A percentile compares a stretch with the other conserved stretches of the same genome.
These are phyloP conservation scores for Scopus umbretta DNA, from an alignment of 2,113 vertebrate genomes.

Conservation along the genomic window DNA sequence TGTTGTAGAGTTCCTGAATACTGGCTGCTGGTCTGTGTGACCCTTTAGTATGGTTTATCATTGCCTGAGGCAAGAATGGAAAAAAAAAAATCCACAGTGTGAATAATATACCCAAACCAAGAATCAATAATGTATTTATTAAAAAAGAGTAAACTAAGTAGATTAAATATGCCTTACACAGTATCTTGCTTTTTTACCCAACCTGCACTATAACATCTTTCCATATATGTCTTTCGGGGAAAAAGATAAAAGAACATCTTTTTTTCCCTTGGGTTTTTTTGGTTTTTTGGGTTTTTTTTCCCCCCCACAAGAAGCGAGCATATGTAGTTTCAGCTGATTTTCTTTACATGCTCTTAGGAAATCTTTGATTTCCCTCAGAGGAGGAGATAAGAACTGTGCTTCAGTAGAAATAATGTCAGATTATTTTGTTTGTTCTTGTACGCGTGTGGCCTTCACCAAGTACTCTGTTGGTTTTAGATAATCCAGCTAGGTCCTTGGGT, in stretches of 20 bases:
- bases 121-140: slow-evolving; percentile 37
- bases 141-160: neutral
- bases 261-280: neutral
- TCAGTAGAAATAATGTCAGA: neutral
- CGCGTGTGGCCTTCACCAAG: neutral
- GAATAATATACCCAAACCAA: slow-evolving; percentile 6
- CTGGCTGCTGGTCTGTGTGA: neutral
- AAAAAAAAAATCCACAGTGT: neutral
- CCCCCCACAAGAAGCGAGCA: neutral
- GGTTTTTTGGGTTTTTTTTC: too few species aligned
- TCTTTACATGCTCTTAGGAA: neutral
- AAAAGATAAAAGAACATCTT: neutral
- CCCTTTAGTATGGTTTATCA: neutral
- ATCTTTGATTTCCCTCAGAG: slow-evolving; percentile 20
- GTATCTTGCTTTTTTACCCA: neutral
- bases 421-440: slow-evolving; percentile 26
- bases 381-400: neutral
- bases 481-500: neutral
- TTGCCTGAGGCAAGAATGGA: neutral
- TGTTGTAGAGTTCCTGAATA: neutral
- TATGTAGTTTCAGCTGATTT: neutral
- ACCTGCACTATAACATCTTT: neutral
- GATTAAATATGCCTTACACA: neutral
- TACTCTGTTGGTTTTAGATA: slow-evolving; percentile 20
- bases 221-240: neutral